Base-by-base conservation (phyloP, 2,797 vertebrate genomes). In the Lithobates pipiens region DNA sequence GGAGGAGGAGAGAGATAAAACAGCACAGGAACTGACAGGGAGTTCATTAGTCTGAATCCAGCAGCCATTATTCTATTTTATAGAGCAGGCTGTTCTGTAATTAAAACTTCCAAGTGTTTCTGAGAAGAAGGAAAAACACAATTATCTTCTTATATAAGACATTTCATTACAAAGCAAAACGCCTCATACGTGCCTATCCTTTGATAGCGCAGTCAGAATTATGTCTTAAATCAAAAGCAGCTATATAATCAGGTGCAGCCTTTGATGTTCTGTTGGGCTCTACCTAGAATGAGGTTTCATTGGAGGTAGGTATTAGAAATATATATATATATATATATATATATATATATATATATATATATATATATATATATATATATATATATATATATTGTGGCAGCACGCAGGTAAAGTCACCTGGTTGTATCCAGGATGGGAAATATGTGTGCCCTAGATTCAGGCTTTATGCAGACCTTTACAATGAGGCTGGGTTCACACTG, bases 21-120 rank as follows among this genome's bases (percentile, higher is more conserved):
- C 42, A 80, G 80, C 63, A 76, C 32, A n/a, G 69, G 76, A 73
- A 79, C 75, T 83, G 80, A 83, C 80, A 83, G 32, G 57, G 81
- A 83, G 86, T 80, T 87, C 81, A 87, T 87, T 80, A 87, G 70
- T 61, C 44, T 46, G 81, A 36, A 83, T 74, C 46, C 81, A 70
- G 61, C 39, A 87, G 76, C 76, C 82, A 87, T 87, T 87, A 87
- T 84, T 87, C 61, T 80, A 50, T 87, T 87, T 83, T 87, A 80
- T 67, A 80, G 80, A 83, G 70, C 81, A 75, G 81, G 39, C 70
- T 79, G 70, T 74, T 83, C 76, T 80, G 80, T 83, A 87, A 87
- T 84, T 87, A 87, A 79, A 80, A 79, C 81, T 83, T 83, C 63
- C 76, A 74, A 80, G 85, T 78, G 69, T 78, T 87, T 87, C 81